Evolutionary conservation across 2,113 vertebrate genomes (phyloP).

Genomic region (Haliaeetus leucogaster): DNA sequence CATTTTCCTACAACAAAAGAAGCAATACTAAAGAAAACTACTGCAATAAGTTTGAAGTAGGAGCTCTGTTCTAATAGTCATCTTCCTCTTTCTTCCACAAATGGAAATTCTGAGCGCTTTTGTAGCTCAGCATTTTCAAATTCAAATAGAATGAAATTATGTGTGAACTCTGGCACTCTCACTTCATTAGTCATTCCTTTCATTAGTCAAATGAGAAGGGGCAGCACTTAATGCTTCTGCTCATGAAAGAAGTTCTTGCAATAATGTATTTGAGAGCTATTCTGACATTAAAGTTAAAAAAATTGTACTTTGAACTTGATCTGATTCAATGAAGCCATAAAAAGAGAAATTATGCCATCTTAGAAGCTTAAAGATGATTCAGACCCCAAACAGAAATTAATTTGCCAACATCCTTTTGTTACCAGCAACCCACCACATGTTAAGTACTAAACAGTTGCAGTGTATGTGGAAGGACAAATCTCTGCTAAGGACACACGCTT

Average conservation of each 20-base stretch:
- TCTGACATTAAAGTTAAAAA: not conserved
- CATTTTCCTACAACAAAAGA: not conserved
- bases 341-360: not conserved
- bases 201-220: not conserved
- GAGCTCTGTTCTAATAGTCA: not conserved
- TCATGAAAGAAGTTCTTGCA: not conserved
- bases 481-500: not conserved
- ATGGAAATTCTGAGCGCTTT: not conserved
- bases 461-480: not conserved
- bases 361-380: not conserved
- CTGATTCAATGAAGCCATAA: not conserved
- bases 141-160: not conserved
- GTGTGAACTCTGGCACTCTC: not conserved
- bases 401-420: not conserved
- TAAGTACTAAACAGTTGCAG: rapidly evolving
- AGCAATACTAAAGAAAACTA: not conserved
- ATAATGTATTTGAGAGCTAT: not conserved
- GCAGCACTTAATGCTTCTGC: not conserved
- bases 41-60: not conserved
- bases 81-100: not conserved
- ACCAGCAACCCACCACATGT: not conserved
- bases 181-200: not conserved
- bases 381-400: not conserved
- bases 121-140: not conserved
- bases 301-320: not conserved